These are phyloP conservation scores for Glandiceps talaboti DNA, from an alignment of 53 echinoderm and acorn worm genomes.

Conservation along the genomic window DNA sequence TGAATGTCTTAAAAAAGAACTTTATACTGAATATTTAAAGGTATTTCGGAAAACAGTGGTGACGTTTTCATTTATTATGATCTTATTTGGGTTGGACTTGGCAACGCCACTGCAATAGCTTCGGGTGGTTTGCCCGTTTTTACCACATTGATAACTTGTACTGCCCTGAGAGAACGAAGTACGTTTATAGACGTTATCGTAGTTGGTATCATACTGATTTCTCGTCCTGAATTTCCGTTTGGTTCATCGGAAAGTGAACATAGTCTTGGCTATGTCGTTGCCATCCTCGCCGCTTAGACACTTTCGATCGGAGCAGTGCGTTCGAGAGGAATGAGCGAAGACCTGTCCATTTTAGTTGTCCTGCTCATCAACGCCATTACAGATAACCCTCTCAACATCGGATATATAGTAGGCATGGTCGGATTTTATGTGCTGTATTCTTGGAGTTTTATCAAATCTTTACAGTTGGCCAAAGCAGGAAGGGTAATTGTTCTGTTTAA, in stretches of 20 bases:
- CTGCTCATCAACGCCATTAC: background rate
- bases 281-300: background rate
- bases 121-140: background rate
- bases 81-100: too few relatives aligned
- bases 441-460: background rate
- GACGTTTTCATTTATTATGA: too few relatives aligned
- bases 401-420: background rate
- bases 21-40: too few relatives aligned
- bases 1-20: too few relatives aligned
- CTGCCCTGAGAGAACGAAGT: background rate
- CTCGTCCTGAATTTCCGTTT: background rate
- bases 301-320: background rate
- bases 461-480: background rate
- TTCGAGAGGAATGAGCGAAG: background rate
- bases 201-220: background rate
- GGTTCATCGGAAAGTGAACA: background rate
- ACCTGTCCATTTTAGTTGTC: background rate
- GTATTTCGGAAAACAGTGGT: too few relatives aligned
- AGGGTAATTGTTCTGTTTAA: background rate
- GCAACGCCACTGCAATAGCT: too few relatives aligned
- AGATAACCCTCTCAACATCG: background rate
- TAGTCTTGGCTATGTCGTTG: background rate
- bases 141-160: background rate
- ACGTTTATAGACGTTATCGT: background rate
- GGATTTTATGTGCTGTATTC: background rate